phyloP scores from a whole-genome alignment of 2,797 vertebrate genomes.

The Anableps anableps region DNA sequence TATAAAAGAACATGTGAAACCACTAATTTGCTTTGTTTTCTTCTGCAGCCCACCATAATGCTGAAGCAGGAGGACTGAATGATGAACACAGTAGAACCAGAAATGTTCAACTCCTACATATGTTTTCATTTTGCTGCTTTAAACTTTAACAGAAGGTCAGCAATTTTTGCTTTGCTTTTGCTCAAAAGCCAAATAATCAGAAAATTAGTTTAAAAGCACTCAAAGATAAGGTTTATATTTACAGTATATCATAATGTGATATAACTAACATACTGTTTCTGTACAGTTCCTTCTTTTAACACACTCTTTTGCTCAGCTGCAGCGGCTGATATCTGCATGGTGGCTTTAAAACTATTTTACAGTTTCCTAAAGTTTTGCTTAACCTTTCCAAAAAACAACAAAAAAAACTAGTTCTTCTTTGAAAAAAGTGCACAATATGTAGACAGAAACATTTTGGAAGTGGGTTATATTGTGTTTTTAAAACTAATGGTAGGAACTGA shows the following conservation, averaged over 20 bases:
- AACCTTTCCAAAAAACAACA: not conserved
- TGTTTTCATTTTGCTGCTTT: not conserved
- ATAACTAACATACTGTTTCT: not conserved
- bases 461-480: not conserved
- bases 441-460: not conserved
- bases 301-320: not conserved
- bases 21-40: not conserved
- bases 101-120: not conserved
- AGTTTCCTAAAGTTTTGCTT: not conserved
- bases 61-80: conserved; percentile 69
- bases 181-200: not conserved
- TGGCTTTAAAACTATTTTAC: not conserved
- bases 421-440: not conserved
- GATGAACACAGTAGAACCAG: not conserved
- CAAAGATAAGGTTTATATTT: not conserved
- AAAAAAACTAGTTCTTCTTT: too few species aligned
- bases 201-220: not conserved
- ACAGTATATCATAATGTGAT: not conserved
- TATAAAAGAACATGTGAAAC: not conserved
- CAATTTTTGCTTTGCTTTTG: not conserved
- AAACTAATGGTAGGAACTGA: not conserved
- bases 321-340: not conserved
- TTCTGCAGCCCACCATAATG: conserved; percentile 73
- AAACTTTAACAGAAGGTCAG: not conserved
- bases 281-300: not conserved